A percentile compares a stretch with the other conserved stretches of the same genome.
These are phyloP conservation scores for Nesogale talazaci DNA, from an alignment of 2,113 vertebrate genomes.

Conservation along the genomic window DNA sequence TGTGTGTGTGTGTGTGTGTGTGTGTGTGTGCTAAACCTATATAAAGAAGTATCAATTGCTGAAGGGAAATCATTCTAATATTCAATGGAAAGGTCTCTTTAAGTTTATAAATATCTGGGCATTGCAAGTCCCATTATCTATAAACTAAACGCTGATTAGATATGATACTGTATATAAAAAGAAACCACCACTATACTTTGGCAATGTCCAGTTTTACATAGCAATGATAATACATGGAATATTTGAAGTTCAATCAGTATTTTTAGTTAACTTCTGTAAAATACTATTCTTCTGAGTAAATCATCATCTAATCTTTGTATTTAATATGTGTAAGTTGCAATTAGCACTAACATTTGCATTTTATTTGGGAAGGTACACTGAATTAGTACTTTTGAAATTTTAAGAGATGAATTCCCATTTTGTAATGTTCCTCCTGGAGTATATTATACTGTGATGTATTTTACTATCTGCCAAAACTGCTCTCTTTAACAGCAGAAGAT, in stretches of 20 bases:
- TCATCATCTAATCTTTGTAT: slow-evolving; percentile 70
- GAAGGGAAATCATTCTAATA: not conserved
- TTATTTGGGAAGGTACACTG: slow-evolving; percentile 16
- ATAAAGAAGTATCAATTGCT: not conserved
- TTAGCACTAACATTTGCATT: slow-evolving; percentile 68
- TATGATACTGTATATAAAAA: not conserved
- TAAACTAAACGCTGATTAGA: not conserved
- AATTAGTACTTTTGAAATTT: slow-evolving; percentile 33
- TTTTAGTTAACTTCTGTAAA: not conserved
- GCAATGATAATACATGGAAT: not conserved
- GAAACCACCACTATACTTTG: not conserved
- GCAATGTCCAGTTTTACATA: slow-evolving; percentile 35
- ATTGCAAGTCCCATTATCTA: not conserved
- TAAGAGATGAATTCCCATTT: slow-evolving; percentile 37
- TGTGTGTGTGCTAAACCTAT: too few species aligned
- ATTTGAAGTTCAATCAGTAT: slow-evolving; percentile 58
- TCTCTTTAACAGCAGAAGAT: slow-evolving; percentile 76
- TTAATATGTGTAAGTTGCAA: slow-evolving; percentile 45
- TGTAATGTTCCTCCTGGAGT: slow-evolving; percentile 53
- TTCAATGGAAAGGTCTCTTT: not conserved
- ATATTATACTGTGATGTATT: slow-evolving; percentile 58
- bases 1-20: too few species aligned
- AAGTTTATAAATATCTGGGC: not conserved
- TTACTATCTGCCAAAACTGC: slow-evolving; percentile 66
- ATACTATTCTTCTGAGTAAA: slow-evolving; percentile 63